phyloP scores from a whole-genome alignment of 2,113 vertebrate genomes.

The Himantopus leucocephalus region DNA sequence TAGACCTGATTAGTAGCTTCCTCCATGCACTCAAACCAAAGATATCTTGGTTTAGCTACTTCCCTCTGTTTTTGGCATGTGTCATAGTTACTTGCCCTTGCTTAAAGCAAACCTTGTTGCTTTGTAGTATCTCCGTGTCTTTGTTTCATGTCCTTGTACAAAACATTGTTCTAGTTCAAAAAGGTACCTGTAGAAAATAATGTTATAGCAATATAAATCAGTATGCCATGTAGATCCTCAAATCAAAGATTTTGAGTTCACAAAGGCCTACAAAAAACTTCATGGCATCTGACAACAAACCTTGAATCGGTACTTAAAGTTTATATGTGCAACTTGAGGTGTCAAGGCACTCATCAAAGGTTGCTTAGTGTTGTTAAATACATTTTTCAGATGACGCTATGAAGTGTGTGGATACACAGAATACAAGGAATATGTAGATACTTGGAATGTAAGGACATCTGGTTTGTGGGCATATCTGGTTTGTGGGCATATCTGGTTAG shows the following conservation, averaged over 20 bases:
- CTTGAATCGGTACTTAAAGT: background rate
- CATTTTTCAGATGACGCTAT: background rate
- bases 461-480: background rate
- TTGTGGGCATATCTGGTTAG: background rate
- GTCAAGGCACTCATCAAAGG: background rate
- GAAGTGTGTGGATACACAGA: background rate
- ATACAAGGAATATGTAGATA: background rate
- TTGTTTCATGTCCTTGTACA: background rate
- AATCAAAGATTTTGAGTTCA: background rate
- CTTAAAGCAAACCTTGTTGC: background rate
- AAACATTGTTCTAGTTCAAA: background rate
- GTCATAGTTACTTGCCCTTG: background rate
- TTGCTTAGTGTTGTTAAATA: background rate
- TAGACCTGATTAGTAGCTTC: background rate
- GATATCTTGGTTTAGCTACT: background rate
- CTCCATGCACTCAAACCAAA: background rate
- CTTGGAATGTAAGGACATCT: background rate
- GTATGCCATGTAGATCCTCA: background rate
- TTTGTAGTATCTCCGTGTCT: background rate
- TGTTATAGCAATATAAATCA: background rate
- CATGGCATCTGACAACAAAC: background rate
- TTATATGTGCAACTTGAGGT: background rate
- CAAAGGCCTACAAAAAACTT: background rate
- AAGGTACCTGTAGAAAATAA: background rate
- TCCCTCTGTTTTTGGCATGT: background rate